Evolutionary conservation across 2,888 invertebrate species (phyloP), one percentile per base, ranked within the genome.

Genomic region (Erebia ligea): DNA sequence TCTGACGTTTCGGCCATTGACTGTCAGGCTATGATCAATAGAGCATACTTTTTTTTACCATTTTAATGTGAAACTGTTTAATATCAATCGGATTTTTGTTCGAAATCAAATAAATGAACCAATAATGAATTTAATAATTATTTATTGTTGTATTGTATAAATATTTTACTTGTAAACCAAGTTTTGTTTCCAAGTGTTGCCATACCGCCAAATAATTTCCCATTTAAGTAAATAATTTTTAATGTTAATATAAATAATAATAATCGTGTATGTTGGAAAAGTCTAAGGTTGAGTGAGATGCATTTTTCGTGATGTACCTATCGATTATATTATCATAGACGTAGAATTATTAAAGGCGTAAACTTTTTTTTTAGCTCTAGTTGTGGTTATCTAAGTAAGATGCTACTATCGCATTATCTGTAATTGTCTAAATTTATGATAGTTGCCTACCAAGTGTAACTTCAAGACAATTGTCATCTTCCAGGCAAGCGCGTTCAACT

Each of bases 1-100:
- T 84, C 83, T 84, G 85, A 86, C 83, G 80, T 82, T 81, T 83
- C 82, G 84, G 81, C 78, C 75, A 50, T 76, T 71, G 76, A 73
- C 78, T 59, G 2, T 45, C 45, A 45, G 45, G 13, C 11, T 11
- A 4, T 13, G 3, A 3, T 45, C 45, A 13, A 11, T 45, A 45
- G 45, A 45, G 45, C 45, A 4, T 45, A 45, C 11, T 45, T 54
- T 54, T 52, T 15, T 54, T 10, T 54, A 19, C 0, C 19, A 11
- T 11, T 54, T 54, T 54, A 19, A 54, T 19, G 19, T 50, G 5
- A n/a, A 50, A 6, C n/a, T 5, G 50, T 17, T 52, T 17, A 52
- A n/a, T 17, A n/a, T 17, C 9, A 45, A 45, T 13, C 13, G 2
- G 42, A 42, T 50, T 50, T 50, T 52, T 52, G 0, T 50, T 5